These are phyloP conservation scores for Pollimyrus isidori DNA, from an alignment of 2,113 vertebrate species.

Conservation along the genomic window DNA sequence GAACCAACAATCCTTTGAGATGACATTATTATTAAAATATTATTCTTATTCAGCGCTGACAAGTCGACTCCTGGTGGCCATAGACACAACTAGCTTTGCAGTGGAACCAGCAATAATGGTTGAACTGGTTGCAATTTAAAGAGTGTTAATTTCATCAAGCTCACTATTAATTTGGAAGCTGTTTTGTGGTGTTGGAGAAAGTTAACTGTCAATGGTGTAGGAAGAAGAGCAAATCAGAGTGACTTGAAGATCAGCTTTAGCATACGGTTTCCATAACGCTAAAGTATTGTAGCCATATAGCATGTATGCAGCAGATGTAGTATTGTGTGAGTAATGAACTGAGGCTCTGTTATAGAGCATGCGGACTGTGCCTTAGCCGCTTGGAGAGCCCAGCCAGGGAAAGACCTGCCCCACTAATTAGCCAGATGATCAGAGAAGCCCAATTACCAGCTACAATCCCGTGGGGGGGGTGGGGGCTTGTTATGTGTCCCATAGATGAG, in stretches of 20 bases:
- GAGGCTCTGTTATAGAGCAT: conserved; percentile 14
- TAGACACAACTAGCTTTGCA: not conserved
- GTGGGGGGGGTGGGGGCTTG: not conserved
- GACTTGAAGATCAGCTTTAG: not conserved
- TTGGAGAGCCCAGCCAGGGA: conserved; percentile 24
- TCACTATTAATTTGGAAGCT: not conserved
- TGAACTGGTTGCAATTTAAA: not conserved
- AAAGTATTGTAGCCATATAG: not conserved
- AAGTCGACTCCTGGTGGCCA: not conserved
- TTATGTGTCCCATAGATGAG: not conserved
- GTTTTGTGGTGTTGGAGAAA: not conserved
- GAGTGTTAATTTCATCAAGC: not conserved
- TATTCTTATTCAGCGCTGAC: not conserved
- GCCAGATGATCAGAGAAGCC: not conserved
- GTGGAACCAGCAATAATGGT: not conserved
- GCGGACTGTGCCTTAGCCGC: conserved; percentile 27
- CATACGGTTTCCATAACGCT: not conserved
- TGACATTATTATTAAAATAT: conserved; percentile 11
- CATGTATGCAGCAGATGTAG: not conserved
- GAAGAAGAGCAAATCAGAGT: conserved; percentile 19
- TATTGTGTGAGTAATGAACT: not conserved
- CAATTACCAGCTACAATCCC: not conserved
- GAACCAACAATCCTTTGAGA: not conserved
- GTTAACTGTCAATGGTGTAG: conserved; percentile 30
- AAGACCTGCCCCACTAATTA: conserved; percentile 20